Conservation (phyloP, 2,888 invertebrate species). For the Coremacera marginata region DNA sequence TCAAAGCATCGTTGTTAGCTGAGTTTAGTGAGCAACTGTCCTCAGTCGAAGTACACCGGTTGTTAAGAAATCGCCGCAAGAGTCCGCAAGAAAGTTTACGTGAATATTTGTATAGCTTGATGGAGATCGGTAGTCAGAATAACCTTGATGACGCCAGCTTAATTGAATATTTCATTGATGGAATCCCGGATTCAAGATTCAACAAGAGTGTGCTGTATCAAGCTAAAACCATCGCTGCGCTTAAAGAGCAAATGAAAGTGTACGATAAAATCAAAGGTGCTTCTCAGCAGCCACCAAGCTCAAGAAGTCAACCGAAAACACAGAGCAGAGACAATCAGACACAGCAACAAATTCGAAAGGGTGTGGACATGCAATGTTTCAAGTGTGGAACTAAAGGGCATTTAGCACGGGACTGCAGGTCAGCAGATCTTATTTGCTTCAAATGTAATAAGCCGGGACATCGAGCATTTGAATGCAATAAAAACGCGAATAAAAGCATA, state of each 20-base stretch:
- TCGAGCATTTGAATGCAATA: conserved; percentile 3
- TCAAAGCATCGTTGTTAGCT: conserved; percentile 23
- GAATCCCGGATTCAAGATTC: conserved; percentile 21
- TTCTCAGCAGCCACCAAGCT: neutral
- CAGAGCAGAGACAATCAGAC: neutral
- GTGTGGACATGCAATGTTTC: neutral
- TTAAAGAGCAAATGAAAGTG: too few species aligned
- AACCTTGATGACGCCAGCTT: conserved; percentile 26
- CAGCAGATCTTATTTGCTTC: neutral
- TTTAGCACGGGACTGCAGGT: neutral
- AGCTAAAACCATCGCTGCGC: neutral
- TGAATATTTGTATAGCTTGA: conserved; percentile 8
- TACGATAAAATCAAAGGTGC: conserved; percentile 6
- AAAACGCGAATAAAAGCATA: neutral
- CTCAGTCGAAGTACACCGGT: conserved; percentile 22
- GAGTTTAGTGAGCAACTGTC: conserved; percentile 30
- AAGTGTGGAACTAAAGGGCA: neutral
- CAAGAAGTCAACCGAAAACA: neutral
- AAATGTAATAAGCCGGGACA: neutral
- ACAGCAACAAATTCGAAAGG: neutral
- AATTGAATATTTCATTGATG: conserved; percentile 29
- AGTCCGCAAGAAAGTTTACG: neutral
- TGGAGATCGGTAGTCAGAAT: conserved; percentile 7
- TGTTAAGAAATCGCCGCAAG: conserved; percentile 1
- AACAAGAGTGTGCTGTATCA: conserved; percentile 24